Evolutionary conservation across 1,140 invertebrate genomes (phyloP).

Genomic region (Mesaphorura yosii): DNA sequence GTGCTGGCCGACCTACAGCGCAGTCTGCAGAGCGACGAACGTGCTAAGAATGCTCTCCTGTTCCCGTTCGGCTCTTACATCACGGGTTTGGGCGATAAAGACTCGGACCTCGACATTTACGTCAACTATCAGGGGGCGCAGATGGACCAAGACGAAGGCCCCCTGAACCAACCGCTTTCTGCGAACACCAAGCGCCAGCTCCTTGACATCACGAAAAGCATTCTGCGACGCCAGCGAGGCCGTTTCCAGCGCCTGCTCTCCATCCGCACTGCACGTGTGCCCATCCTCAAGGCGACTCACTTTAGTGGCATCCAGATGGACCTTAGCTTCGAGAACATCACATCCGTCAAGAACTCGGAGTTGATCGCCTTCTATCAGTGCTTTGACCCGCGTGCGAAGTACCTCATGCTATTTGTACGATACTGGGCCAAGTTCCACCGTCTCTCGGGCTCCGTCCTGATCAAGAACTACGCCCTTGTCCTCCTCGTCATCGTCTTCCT

Average conservation of each 20-base stretch:
- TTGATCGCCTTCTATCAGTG: conserved; percentile 10
- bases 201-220: too few relatives aligned
- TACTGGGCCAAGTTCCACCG: conserved; percentile 22
- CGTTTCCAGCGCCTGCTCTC: background rate
- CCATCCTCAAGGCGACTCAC: conserved; percentile 18
- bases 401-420: conserved; percentile 11
- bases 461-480: conserved; percentile 20
- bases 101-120: background rate
- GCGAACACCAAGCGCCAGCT: too few relatives aligned
- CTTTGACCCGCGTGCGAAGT: conserved; percentile 8
- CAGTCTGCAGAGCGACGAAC: background rate
- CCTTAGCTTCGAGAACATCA: conserved; percentile 21
- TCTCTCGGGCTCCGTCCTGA: conserved; percentile 15
- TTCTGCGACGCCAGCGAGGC: too few relatives aligned
- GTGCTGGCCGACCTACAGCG: background rate
- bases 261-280: conserved; percentile 11
- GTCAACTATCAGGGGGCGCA: background rate
- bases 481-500: conserved; percentile 21
- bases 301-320: conserved; percentile 6
- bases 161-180: too few relatives aligned
- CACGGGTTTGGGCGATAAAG: background rate
- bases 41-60: background rate
- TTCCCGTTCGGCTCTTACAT: conserved; percentile 1
- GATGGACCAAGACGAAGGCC: too few relatives aligned
- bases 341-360: conserved; percentile 17